Evolutionary conservation across 1,140 invertebrate species (phyloP), one percentile per base, ranked within the genome.

Genomic region (Cepaea nemoralis): DNA sequence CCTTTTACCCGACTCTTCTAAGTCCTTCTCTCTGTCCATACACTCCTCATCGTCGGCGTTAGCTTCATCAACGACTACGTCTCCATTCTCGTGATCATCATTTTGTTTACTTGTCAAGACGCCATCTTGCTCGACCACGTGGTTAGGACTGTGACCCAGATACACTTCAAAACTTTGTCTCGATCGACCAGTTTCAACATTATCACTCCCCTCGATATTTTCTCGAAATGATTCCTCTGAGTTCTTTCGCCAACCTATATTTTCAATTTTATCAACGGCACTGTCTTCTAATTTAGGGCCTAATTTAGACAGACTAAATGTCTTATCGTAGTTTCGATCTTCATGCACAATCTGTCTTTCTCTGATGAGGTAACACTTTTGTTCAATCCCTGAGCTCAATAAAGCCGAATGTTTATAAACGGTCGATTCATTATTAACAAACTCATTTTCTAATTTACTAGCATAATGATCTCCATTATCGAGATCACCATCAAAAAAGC

Each of bases 1-100:
- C 35, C 87, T 74, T 73, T 89, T 87, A 31, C 83, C 82, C 50
- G 80, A 84, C 39, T 89, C 85, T 40, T 87, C 87, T 70, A 63
- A 24, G 37, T 85, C 85, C 48, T 78, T 82, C 19, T 83, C 84
- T 70, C 82, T 69, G 27, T 83, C 85, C 48, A 63, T 22, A 31
- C 37, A 5, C 6, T 39, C 40, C 42, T 35, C 73, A 2, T 27
- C 73, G 19, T 55, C 73, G 2, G 10, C 42, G 31, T 45, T 35
- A 39, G 73, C 48, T 5, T 50, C n/a, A 45, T 39, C 69, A n/a
- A 45, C 69, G 24, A 71, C 37, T 71, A 27, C 24, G 40, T 71
- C 69, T 31, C 27, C 59, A 6, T 1, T 63, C n/a, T 16, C 59
- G 2, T 31, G 27, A 31, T 16, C 59, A 31, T 63, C 59, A 6